Conservation (phyloP, 30 jellyfish, hydroid and myxozoan species). For the Euphysa ruthae region DNA sequence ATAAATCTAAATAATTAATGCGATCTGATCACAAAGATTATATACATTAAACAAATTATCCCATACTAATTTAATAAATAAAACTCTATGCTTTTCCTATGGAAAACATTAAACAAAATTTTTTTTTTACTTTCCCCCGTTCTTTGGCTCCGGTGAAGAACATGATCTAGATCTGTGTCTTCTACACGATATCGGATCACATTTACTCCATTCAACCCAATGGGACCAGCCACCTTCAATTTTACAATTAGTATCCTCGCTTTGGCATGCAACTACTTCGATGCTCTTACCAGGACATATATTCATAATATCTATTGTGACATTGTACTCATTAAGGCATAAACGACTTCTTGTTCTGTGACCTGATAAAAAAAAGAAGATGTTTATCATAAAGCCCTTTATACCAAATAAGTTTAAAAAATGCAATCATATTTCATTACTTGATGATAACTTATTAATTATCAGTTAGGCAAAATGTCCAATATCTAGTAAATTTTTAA, state of each 20-base stretch:
- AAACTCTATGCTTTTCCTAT: too few relatives aligned
- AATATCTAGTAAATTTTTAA: too few relatives aligned
- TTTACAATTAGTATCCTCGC: constrained; percentile 28
- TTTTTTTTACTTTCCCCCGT: constrained; percentile 57
- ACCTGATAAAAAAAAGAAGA: constrained; percentile 47
- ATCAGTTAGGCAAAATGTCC: too few relatives aligned
- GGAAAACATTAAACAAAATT: too few relatives aligned
- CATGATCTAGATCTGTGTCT: constrained; percentile 57
- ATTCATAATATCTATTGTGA: constrained; percentile 11
- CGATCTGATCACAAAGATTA: too few relatives aligned
- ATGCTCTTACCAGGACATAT: constrained; percentile 59
- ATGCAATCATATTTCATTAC: too few relatives aligned
- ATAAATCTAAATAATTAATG: too few relatives aligned
- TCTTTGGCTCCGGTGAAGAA: constrained; percentile 37
- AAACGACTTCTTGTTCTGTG: constrained; percentile 43
- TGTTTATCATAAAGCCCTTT: too few relatives aligned
- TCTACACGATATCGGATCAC: constrained; percentile 63
- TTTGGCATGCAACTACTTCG: constrained; percentile 29
- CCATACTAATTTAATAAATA: too few relatives aligned
- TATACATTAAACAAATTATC: too few relatives aligned
- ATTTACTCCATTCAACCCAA: constrained; percentile 84
- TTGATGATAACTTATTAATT: too few relatives aligned
- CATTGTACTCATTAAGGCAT: constrained; percentile 54
- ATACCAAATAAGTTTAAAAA: too few relatives aligned
- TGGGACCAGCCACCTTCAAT: constrained; percentile 71